A percentile compares a stretch with the other conserved stretches of the same genome.
Conservation (phyloP, 2,888 invertebrate genomes). For the Liopterus haemorrhoidalis region DNA sequence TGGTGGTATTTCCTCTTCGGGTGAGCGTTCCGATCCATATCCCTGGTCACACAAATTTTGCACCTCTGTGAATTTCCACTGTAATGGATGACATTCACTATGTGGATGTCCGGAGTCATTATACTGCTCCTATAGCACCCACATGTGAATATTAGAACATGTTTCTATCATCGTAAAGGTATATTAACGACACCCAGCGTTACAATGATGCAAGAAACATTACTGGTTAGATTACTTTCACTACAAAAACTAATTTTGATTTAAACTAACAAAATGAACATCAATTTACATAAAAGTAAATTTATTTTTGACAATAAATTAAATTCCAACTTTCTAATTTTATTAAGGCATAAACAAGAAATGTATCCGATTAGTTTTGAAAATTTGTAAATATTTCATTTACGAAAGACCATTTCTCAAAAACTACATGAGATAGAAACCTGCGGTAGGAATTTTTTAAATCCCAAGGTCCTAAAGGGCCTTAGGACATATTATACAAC, state of each 20-base stretch:
- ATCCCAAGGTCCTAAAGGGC: no score
- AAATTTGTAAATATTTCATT: no score
- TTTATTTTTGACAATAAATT: no score
- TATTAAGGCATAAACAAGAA: no score
- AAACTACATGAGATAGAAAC: no score
- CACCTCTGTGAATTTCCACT: slow-evolving; percentile 45
- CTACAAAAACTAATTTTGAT: neutral
- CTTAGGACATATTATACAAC: no score
- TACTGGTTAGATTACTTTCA: neutral
- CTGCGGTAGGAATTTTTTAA: no score
- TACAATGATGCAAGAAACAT: no score
- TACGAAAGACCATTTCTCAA: no score
- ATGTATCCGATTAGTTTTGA: no score
- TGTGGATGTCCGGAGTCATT: slow-evolving; percentile 17
- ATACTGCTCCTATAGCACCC: slow-evolving; percentile 18
- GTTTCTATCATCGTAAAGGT: neutral
- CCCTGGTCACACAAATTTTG: slow-evolving; percentile 60
- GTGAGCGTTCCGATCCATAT: slow-evolving; percentile 69
- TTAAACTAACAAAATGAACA: neutral
- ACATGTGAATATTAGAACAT: no score
- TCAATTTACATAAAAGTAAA: neutral
- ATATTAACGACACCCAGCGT: slow-evolving; percentile 4
- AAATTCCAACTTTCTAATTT: no score
- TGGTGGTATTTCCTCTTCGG: slow-evolving; percentile 70
- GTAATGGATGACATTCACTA: slow-evolving; percentile 36